These are phyloP conservation scores for Dipodomys spectabilis DNA, from an alignment of 2,113 vertebrate species.

Conservation along the genomic window DNA sequence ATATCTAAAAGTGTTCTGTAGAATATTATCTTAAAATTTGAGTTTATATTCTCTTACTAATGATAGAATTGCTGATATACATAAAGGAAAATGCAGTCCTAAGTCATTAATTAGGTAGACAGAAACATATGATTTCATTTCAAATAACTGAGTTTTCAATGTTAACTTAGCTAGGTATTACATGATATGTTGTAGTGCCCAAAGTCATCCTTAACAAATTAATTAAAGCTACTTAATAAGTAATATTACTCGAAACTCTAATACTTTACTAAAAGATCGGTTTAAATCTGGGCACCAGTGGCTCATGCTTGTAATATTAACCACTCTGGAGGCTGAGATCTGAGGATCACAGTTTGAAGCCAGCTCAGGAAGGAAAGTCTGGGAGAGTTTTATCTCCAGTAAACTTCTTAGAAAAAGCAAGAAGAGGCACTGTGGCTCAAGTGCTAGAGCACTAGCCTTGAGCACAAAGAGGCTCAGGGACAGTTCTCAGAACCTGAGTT, in stretches of 20 bases:
- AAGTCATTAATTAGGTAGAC: background rate
- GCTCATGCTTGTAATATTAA: no score
- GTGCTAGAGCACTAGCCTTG: no score
- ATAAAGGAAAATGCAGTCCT: background rate
- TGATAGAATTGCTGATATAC: no score
- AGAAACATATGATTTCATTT: conserved; percentile 23
- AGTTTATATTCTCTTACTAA: background rate
- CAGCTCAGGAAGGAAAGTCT: no score
- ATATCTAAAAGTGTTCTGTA: conserved; percentile 27
- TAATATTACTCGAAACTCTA: background rate
- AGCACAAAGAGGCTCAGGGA: no score
- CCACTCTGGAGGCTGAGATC: no score
- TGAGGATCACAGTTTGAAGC: no score
- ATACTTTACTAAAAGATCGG: conserved; percentile 1
- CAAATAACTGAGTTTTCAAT: conserved; percentile 9
- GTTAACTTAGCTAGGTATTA: conserved; percentile 17
- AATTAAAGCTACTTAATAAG: conserved; percentile 19
- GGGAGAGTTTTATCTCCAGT: no score
- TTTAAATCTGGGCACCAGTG: no score
- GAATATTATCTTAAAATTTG: conserved; percentile 51
- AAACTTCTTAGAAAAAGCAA: no score
- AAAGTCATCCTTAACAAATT: background rate
- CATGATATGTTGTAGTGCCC: background rate
- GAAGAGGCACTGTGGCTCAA: no score
- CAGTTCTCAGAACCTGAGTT: no score